A percentile compares a stretch with the other conserved stretches of the same genome.
phyloP scores from a whole-genome alignment of 2,888 invertebrate genomes.

The Stenurella melanura region DNA sequence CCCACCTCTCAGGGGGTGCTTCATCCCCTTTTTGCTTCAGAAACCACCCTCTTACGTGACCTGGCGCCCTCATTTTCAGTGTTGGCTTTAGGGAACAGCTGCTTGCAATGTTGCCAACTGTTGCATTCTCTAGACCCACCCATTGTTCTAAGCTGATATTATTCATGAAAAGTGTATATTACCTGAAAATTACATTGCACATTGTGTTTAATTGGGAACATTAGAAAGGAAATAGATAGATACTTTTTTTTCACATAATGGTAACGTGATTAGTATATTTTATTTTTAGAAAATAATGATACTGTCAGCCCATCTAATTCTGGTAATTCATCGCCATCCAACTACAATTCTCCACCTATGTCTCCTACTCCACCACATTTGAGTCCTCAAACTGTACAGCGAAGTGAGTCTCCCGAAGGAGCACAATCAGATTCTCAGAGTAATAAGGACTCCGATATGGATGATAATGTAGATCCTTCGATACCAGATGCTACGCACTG shows the following conservation, averaged over 20 bases:
- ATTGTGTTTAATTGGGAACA: no score
- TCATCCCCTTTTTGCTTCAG: no score
- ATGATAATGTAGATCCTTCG: conserved; percentile 77
- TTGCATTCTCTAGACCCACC: no score
- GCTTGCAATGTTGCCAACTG: no score
- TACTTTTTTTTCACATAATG: not conserved
- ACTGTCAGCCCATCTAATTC: conserved; percentile 49
- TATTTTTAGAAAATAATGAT: conserved; percentile 48
- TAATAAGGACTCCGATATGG: conserved; percentile 64
- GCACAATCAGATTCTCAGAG: conserved; percentile 63
- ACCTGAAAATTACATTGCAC: no score
- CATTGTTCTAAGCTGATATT: no score
- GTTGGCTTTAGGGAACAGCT: no score
- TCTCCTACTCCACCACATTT: conserved; percentile 68
- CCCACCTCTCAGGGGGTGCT: no score
- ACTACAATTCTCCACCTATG: conserved; percentile 56
- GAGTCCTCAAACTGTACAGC: conserved; percentile 67
- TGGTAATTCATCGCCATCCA: conserved; percentile 46
- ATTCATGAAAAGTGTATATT: no score
- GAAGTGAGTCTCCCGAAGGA: conserved; percentile 46
- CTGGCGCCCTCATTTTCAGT: no score
- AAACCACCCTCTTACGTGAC: no score
- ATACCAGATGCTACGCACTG: conserved; percentile 89
- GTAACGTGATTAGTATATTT: not conserved
- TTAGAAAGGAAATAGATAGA: not conserved